Conservation (phyloP, 2,113 vertebrate genomes). For the Mus pahari region DNA sequence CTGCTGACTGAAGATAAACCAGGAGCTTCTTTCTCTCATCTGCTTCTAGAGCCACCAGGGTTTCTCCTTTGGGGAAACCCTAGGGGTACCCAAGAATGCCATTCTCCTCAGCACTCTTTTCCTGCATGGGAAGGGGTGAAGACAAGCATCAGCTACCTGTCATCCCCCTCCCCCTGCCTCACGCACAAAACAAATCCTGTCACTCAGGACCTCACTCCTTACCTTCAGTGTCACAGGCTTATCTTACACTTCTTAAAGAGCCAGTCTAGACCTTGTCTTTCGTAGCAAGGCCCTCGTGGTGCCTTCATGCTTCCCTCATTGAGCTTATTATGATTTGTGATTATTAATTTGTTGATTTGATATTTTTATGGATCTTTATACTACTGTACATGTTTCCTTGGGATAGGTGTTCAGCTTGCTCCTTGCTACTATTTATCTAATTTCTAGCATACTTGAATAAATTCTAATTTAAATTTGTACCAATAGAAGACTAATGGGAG, state of each 20-base stretch:
- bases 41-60: background rate
- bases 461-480: background rate
- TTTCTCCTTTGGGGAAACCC: background rate
- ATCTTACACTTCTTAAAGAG: background rate
- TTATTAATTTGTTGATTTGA: background rate
- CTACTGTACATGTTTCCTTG: background rate
- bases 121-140: too few species aligned
- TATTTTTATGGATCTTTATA: background rate
- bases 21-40: fast-evolving
- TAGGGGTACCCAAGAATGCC: fast-evolving
- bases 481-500: background rate
- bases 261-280: background rate
- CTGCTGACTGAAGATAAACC: fast-evolving
- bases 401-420: background rate
- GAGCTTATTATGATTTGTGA: background rate
- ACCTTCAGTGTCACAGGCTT: fast-evolving
- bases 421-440: background rate
- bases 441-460: background rate
- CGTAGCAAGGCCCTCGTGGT: too few species aligned
- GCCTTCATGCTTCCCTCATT: background rate
- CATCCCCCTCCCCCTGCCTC: background rate
- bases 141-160: fast-evolving
- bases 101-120: too few species aligned
- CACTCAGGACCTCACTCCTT: background rate
- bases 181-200: background rate